These are phyloP conservation scores for Pteronotus mesoamericanus DNA, from an alignment of 2,797 vertebrate genomes.

Conservation along the genomic window DNA sequence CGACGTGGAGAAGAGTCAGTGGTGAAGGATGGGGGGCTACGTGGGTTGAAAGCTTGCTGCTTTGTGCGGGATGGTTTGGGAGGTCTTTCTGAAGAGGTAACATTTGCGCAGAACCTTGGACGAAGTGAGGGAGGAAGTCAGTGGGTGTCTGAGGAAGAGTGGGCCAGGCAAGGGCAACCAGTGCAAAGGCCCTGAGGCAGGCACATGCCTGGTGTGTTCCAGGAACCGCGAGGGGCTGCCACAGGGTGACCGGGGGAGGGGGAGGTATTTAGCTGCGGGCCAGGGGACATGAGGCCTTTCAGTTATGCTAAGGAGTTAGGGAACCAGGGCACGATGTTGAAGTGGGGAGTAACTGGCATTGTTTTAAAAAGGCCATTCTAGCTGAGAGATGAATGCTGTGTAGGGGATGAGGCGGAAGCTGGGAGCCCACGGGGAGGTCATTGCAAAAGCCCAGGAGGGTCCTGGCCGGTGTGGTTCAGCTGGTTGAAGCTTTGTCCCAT, in stretches of 20 bases:
- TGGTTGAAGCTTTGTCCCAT: not conserved
- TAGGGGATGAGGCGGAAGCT: not conserved
- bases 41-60: not conserved
- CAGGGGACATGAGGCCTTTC: not conserved
- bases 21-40: accelerated
- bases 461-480: not conserved
- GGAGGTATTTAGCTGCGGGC: not conserved
- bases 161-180: not conserved
- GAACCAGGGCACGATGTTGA: not conserved
- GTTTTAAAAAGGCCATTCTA: not conserved
- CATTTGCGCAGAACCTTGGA: not conserved
- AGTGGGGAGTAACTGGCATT: not conserved
- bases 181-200: not conserved
- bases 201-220: not conserved
- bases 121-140: not conserved
- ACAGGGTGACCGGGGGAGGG: not conserved
- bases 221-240: not conserved
- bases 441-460: not conserved
- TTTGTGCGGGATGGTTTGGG: not conserved
- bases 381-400: not conserved
- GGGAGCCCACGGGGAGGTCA: not conserved
- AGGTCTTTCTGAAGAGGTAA: not conserved
- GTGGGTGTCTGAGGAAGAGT: not conserved
- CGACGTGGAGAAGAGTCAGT: not conserved
- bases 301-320: not conserved